Conservation (phyloP, 2,888 invertebrate species). For the Venusia cambrica region DNA sequence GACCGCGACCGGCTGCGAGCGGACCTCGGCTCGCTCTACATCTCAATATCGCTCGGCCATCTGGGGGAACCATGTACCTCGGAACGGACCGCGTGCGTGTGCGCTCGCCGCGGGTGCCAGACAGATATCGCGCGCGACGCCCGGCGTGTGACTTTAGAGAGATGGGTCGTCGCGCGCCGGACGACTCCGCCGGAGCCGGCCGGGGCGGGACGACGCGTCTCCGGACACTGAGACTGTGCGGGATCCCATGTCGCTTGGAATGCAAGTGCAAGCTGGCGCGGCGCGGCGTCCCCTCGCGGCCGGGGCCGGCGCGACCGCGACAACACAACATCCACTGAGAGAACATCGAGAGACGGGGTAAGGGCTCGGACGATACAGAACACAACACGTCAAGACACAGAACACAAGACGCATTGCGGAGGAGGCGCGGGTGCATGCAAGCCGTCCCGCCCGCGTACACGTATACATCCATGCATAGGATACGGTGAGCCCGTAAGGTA, state of each 20-base stretch:
- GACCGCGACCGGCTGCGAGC: conserved; percentile 65
- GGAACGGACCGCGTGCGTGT: conserved; percentile 77
- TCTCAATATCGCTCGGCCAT: conserved; percentile 81
- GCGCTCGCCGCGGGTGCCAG: conserved; percentile 54
- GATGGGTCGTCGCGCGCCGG: conserved; percentile 25
- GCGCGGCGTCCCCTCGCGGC: conserved; percentile 55
- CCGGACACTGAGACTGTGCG: conserved; percentile 57
- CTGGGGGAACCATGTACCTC: conserved; percentile 81
- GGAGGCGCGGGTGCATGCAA: conserved; percentile 65
- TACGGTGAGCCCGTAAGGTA: conserved; percentile 68
- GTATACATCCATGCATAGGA: conserved; percentile 74
- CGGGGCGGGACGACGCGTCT: conserved; percentile 38
- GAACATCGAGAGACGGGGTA: conserved; percentile 57
- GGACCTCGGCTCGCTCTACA: conserved; percentile 77
- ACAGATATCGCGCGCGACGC: conserved; percentile 53
- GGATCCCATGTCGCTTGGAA: conserved; percentile 81
- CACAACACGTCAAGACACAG: conserved; percentile 78
- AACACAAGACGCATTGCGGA: conserved; percentile 72
- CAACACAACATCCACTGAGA: conserved; percentile 58
- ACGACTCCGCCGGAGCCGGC: conserved; percentile 41
- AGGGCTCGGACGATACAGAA: conserved; percentile 67
- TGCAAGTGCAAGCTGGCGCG: conserved; percentile 71
- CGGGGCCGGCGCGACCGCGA: conserved; percentile 44
- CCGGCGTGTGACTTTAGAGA: conserved; percentile 32
- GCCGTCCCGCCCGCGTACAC: conserved; percentile 61